These are phyloP conservation scores for Cryptus armator DNA, from an alignment of 2,888 invertebrate species.

Conservation along the genomic window DNA sequence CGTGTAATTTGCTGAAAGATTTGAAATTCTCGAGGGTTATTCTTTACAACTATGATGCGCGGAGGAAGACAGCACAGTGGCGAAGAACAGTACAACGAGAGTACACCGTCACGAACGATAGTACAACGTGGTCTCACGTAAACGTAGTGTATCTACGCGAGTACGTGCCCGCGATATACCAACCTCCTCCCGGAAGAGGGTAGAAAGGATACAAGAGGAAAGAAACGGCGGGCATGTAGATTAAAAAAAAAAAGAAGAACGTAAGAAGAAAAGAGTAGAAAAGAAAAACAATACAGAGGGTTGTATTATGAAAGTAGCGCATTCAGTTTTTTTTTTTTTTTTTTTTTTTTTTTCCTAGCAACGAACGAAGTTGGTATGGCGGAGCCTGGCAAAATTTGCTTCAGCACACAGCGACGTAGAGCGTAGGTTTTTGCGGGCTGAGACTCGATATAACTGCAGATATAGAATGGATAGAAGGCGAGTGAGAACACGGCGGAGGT, in stretches of 20 bases:
- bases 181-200: conserved; percentile 18
- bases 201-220: conserved; percentile 34
- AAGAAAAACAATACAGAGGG: conserved; percentile 34
- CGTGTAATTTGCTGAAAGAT: conserved; percentile 14
- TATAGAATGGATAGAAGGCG: conserved; percentile 26
- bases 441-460: conserved; percentile 36
- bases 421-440: conserved; percentile 16
- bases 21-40: conserved; percentile 36
- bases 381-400: conserved; percentile 63
- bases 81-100: not conserved
- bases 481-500: conserved; percentile 3
- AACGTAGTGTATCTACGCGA: conserved; percentile 62
- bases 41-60: conserved; percentile 37
- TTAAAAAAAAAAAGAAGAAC: conserved; percentile 55
- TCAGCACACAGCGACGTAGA: conserved; percentile 55
- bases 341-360: conserved; percentile 44
- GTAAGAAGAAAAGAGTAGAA: conserved; percentile 38
- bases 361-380: conserved; percentile 59
- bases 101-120: not conserved
- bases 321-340: conserved; percentile 41
- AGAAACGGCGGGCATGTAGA: conserved; percentile 33
- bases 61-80: not conserved
- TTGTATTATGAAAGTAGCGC: conserved; percentile 64
- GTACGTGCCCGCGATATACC: conserved; percentile 68
- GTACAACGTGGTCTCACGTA: conserved; percentile 66